Base-by-base conservation (phyloP, 2,797 vertebrate species). In the Toxotes lorentzi region DNA sequence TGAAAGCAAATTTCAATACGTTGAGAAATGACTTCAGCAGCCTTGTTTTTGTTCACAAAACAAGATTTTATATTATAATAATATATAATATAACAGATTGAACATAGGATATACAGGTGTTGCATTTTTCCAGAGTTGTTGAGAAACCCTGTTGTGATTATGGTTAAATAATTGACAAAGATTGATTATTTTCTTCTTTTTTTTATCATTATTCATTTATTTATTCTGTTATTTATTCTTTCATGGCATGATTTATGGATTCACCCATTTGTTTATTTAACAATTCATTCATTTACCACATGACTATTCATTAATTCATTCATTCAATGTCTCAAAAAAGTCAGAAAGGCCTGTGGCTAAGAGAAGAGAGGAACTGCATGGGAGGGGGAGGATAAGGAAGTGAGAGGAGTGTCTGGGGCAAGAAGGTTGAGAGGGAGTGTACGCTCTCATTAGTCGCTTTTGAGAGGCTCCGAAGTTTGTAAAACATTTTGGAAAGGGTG, bases 401-500 rank as follows among this genome's bases (percentile, higher is more conserved):
- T 59, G 54, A 75, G 60, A 79, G 77, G 67, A 79, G 84, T 79
- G 63, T 80, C 62, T 70, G 30, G 66, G 66, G 62, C 48, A 67
- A 53, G 35, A 71, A 68, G 70, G 71, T 50, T 59, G 61, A 83
- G 54, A 64, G 54, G n/a, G 60, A 78, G 63, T 60, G 35, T 67
- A 70, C 47, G 32, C n/a, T 78, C 76, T 87, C 73, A 87, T 89
- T 78, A 86, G 68, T 11, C 24, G 58, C 76, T 68, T 70, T 79
- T 73, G 62, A 73, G 70, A 57, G 63, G 51, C 47, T 77, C 53
- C 53, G 62, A 53, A 51, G 73, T 84, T 81, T 75, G 79, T 66
- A 35, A 66, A 84, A 67, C 30, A 54, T 62, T 56, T 72, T 82
- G 58, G 30, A 68, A 43, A 32, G 67, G 21, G 57, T 34, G 9